phyloP scores from a whole-genome alignment of 2,113 vertebrate genomes.

The Brienomyrus longianalis region DNA sequence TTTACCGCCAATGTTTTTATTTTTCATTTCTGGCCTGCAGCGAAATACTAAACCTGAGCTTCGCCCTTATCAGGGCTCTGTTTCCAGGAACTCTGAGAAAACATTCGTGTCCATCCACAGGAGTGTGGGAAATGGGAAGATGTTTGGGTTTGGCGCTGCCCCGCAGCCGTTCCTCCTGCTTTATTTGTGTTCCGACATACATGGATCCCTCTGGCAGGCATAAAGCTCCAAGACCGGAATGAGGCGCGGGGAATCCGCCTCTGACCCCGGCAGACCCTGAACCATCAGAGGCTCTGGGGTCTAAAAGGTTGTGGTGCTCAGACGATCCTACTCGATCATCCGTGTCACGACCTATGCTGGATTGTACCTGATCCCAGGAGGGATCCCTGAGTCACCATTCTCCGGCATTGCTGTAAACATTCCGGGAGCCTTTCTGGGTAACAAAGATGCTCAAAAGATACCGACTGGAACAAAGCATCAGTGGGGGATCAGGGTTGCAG shows the following conservation, averaged over 20 bases:
- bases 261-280: background rate
- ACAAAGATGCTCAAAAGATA: background rate
- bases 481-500: background rate
- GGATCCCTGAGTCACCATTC: background rate
- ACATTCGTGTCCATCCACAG: background rate
- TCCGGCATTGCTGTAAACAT: background rate
- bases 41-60: background rate
- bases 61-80: background rate
- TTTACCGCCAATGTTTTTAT: background rate
- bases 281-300: background rate
- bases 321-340: background rate
- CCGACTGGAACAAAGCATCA: background rate
- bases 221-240: background rate
- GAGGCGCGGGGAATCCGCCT: background rate
- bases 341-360: background rate
- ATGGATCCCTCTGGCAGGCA: background rate
- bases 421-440: background rate
- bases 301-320: background rate
- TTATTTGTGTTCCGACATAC: background rate
- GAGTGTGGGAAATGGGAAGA: background rate
- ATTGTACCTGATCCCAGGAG: background rate
- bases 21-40: background rate
- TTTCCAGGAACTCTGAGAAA: conserved; percentile 6
- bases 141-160: background rate
- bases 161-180: background rate